phyloP scores from a whole-genome alignment of 1,140 invertebrate genomes.

The Hylaeus volcanicus region DNA sequence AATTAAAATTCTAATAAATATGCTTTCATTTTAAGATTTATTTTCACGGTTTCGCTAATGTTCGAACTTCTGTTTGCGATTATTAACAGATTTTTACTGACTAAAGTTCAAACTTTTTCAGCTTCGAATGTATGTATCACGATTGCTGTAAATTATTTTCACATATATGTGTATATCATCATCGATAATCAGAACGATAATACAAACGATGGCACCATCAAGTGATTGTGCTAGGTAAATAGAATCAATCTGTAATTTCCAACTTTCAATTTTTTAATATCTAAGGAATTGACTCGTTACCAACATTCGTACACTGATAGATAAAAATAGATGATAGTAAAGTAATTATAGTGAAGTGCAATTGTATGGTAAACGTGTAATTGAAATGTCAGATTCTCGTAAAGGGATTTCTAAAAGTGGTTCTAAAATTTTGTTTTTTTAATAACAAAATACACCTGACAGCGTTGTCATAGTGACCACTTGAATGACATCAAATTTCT shows the following conservation, averaged over 20 bases:
- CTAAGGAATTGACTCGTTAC: too few relatives aligned
- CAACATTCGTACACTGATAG: too few relatives aligned
- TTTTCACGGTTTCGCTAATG: background rate
- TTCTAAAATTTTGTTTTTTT: too few relatives aligned
- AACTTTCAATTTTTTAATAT: background rate
- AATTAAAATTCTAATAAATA: constrained; percentile 7
- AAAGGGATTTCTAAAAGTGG: too few relatives aligned
- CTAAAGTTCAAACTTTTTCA: background rate
- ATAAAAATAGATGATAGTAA: background rate
- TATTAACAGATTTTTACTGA: background rate
- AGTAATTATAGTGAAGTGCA: background rate
- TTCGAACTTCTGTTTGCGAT: background rate
- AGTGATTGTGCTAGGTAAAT: background rate
- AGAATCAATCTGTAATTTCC: background rate
- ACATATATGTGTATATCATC: background rate
- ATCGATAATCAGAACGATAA: background rate
- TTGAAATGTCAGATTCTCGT: background rate
- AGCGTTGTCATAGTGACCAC: too few relatives aligned
- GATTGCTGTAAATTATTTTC: background rate
- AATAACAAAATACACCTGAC: too few relatives aligned
- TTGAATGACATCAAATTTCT: too few relatives aligned
- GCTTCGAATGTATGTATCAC: background rate
- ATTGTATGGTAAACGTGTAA: background rate
- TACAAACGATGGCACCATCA: background rate
- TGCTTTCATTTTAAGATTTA: background rate